Conservation (phyloP, 2,888 invertebrate species). For the Eudasyphora cyanicolor region DNA sequence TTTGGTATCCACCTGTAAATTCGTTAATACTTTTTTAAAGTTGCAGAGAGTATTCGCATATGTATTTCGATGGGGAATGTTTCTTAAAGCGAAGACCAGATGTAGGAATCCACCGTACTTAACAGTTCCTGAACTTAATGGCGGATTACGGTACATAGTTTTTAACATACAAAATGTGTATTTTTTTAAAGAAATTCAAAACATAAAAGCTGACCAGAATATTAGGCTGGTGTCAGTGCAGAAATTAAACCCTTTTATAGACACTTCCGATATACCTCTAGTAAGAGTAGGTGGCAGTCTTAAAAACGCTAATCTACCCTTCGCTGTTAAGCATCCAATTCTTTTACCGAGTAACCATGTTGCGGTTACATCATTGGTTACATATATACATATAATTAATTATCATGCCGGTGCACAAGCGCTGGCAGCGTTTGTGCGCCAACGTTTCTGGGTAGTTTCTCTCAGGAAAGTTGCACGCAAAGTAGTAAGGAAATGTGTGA, state of each 20-base stretch:
- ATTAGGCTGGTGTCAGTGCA: not conserved
- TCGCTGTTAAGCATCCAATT: constrained; percentile 40
- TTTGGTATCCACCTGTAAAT: not conserved
- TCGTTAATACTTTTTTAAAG: not conserved
- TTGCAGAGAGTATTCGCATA: not conserved
- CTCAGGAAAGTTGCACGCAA: not conserved
- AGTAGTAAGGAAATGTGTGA: constrained; percentile 19
- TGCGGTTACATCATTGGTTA: not conserved
- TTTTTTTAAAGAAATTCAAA: not conserved
- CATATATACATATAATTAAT: constrained; percentile 11
- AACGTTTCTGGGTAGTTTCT: constrained; percentile 16
- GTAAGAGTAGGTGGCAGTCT: constrained; percentile 43
- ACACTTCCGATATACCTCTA: constrained; percentile 22
- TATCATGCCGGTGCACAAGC: constrained; percentile 2
- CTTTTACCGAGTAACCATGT: constrained; percentile 26
- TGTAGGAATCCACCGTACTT: not conserved
- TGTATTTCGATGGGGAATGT: not conserved
- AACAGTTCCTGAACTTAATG: not conserved
- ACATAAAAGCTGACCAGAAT: not conserved
- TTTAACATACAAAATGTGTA: not conserved
- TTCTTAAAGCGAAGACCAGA: not conserved
- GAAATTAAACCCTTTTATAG: constrained; percentile 34
- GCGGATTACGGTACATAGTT: not conserved
- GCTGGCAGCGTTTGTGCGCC: constrained; percentile 6
- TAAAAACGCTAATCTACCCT: constrained; percentile 40